Evolutionary conservation across 92 coral and sea anemone species (phyloP).

Genomic region (Zoanthus gigantus): DNA sequence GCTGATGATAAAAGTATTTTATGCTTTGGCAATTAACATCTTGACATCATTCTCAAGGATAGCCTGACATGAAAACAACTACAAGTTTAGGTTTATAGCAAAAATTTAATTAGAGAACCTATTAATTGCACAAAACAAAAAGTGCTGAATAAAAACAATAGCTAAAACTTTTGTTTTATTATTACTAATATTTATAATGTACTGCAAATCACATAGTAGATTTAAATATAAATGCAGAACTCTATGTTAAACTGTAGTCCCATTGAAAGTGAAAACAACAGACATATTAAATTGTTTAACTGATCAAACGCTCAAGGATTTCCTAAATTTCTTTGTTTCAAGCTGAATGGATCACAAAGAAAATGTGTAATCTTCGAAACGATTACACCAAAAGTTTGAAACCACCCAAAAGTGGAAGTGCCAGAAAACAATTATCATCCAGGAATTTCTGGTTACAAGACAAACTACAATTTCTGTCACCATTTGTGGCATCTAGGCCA

Average conservation of each 20-base stretch:
- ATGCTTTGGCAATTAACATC: not conserved
- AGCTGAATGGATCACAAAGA: conserved; percentile 23
- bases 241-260: not conserved
- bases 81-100: not conserved
- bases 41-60: not conserved
- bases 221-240: conserved; percentile 1
- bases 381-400: conserved; percentile 29
- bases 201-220: not conserved
- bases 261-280: conserved; percentile 5
- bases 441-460: conserved; percentile 14
- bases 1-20: not conserved
- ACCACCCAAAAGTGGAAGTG: conserved; percentile 35
- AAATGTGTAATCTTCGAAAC: conserved; percentile 26
- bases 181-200: not conserved
- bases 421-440: conserved; percentile 16
- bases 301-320: conserved; percentile 8
- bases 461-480: conserved; percentile 16
- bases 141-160: not conserved
- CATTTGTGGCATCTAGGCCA: conserved; percentile 28
- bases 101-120: too few species aligned
- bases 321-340: not conserved
- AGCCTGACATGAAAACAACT: not conserved
- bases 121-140: not conserved
- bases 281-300: not conserved
- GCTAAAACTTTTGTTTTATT: conserved; percentile 13